These are phyloP conservation scores for Meda fulgida DNA, from an alignment of 2,797 vertebrate genomes.

Conservation along the genomic window DNA sequence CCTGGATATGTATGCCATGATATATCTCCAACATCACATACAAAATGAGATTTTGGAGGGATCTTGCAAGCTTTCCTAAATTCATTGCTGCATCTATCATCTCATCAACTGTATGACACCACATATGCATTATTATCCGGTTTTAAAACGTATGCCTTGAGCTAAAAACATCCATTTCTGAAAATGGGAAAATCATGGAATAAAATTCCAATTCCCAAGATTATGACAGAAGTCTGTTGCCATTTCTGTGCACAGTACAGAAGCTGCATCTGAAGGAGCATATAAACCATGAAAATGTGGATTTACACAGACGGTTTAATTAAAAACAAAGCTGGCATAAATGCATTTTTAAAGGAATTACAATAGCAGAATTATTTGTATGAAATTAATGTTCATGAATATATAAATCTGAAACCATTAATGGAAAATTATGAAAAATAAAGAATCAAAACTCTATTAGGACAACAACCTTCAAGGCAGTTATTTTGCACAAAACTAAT, in stretches of 20 bases:
- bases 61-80: slow-evolving; percentile 49
- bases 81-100: slow-evolving; percentile 51
- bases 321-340: neutral
- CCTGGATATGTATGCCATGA: slow-evolving; percentile 35
- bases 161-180: slow-evolving; percentile 28
- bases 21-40: slow-evolving; percentile 37
- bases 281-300: neutral
- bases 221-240: neutral
- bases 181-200: neutral
- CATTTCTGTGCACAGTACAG: too few species aligned
- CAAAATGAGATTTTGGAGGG: slow-evolving; percentile 48
- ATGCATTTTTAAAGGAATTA: neutral
- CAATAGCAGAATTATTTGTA: neutral
- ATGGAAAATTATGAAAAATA: neutral
- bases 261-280: neutral
- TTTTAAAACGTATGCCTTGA: slow-evolving; percentile 25
- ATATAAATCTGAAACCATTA: neutral
- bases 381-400: neutral
- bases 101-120: slow-evolving; percentile 46
- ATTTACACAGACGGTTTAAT: neutral
- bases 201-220: slow-evolving; percentile 28
- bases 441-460: neutral
- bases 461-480: neutral
- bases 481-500: neutral
- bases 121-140: slow-evolving; percentile 27